Percentiles rank a stretch among this genome's conserved stretches.
phyloP scores from a whole-genome alignment of 1,140 invertebrate genomes.

The Bicyclus anynana region DNA sequence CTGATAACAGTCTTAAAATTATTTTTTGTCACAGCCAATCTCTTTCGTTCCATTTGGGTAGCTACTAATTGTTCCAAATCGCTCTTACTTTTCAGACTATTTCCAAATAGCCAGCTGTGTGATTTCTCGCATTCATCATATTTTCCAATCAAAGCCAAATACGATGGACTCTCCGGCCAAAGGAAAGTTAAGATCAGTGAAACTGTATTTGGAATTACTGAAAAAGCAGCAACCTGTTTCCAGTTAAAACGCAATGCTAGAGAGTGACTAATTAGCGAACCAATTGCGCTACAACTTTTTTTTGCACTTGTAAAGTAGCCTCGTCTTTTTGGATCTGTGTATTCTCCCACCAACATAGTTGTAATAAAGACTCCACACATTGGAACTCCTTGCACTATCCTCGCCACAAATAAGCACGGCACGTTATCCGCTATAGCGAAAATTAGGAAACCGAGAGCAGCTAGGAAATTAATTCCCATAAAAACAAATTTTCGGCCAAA shows the following conservation, averaged over 20 bases:
- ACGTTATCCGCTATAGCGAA: background rate
- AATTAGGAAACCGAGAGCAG: background rate
- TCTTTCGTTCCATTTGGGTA: slow-evolving; percentile 23
- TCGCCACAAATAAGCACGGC: background rate
- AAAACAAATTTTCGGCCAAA: background rate
- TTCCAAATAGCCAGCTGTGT: slow-evolving; percentile 27
- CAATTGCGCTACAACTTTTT: slow-evolving; percentile 27
- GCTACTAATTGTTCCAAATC: slow-evolving; percentile 24
- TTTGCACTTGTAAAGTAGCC: slow-evolving; percentile 38
- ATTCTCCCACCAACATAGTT: slow-evolving; percentile 20
- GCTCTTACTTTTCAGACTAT: slow-evolving; percentile 17
- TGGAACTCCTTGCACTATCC: background rate
- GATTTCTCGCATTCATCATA: slow-evolving; percentile 27
- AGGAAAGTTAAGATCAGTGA: slow-evolving; percentile 27
- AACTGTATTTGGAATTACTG: slow-evolving; percentile 14
- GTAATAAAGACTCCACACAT: background rate
- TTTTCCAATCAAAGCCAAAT: slow-evolving; percentile 31
- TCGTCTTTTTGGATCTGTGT: slow-evolving; percentile 29
- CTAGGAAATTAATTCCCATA: background rate
- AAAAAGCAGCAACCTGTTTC: slow-evolving; percentile 34
- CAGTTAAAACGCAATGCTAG: slow-evolving; percentile 29
- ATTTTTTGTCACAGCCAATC: slow-evolving; percentile 5
- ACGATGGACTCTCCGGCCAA: slow-evolving; percentile 44
- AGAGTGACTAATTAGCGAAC: slow-evolving; percentile 32
- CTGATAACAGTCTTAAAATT: slow-evolving; percentile 4